phyloP scores from a whole-genome alignment of 2,888 invertebrate species.

The Eristalis arbustorum region DNA sequence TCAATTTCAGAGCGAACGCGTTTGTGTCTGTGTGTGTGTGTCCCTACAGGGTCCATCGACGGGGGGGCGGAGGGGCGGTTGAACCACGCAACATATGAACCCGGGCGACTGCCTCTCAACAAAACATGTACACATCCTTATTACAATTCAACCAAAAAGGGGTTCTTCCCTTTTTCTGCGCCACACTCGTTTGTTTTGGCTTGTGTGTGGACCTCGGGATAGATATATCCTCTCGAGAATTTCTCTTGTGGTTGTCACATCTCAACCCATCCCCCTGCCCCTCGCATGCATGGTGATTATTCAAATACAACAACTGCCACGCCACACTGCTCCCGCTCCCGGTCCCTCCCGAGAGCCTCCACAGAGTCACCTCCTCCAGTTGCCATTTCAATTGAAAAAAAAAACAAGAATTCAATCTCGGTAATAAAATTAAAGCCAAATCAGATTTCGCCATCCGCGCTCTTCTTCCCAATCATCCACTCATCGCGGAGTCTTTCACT shows the following conservation, averaged over 20 bases:
- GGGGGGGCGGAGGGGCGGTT: neutral
- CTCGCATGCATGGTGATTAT: neutral
- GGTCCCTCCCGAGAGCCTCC: too few species aligned
- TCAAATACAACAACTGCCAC: neutral
- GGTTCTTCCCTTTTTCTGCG: conserved; percentile 12
- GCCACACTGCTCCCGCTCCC: too few species aligned
- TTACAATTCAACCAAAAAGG: neutral
- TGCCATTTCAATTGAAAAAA: neutral
- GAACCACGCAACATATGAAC: conserved; percentile 26
- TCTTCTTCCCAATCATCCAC: conserved; percentile 6
- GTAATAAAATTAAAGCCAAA: conserved; percentile 47
- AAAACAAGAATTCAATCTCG: conserved; percentile 32
- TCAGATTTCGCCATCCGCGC: conserved; percentile 8
- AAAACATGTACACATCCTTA: conserved; percentile 8
- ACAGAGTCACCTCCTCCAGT: neutral
- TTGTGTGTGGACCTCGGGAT: conserved; percentile 22
- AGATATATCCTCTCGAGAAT: neutral
- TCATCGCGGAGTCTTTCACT: conserved; percentile 13
- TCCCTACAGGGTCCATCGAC: neutral
- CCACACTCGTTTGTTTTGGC: conserved; percentile 19
- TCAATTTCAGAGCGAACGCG: neutral
- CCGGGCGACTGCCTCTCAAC: neutral
- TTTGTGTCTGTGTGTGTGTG: neutral
- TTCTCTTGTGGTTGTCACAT: conserved; percentile 12
- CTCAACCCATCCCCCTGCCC: neutral